Base-by-base conservation (phyloP, 1,140 invertebrate species). In the Lethrus apterus region DNA sequence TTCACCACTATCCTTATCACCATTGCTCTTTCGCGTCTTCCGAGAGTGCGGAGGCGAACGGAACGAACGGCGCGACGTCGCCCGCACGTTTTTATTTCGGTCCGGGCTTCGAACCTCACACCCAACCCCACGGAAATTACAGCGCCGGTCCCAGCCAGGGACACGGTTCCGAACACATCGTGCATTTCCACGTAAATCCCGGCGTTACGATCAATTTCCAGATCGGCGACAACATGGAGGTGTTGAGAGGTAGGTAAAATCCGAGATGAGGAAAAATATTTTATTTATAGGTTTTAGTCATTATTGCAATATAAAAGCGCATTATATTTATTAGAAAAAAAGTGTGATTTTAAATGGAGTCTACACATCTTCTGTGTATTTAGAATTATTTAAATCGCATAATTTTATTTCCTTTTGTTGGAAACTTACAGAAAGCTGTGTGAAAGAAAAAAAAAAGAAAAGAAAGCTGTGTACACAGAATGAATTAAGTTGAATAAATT, bases 121-220 rank as follows among this genome's bases (percentile, higher is more conserved):
- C 55, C 19, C 56, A 51, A 19, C 44, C 49, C n/a, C 54, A 48
- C n/a, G 31, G 33, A 20, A 45, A 36, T 23, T 56, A 48, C 43
- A 49, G 49, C 10, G 53, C 54, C 9, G 54, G 56, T 14, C 50
- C 56, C n/a, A 56, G 58, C 10, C 55, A 59, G 35, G 48, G 21
- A 19, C 58, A 52, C 21, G 43, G 63, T 52, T 38, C 66, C 55
- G 53, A 78, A 55, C 78, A 80, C 59, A 72, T 82, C 41, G 79
- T 83, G 34, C 73, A 80, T 59, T 77, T 83, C 54, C 80, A 83
- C 60, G 78, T 83, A 35, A 79, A 81, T 67, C 78, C 78, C 2
- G 79, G 80, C 2, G 80, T 83, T 55, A 79, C 75, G 2, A 78
- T 83, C 57, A 78, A 75, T 34, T 77, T 83, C 52, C 71, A 78